phyloP scores from a whole-genome alignment of 2,113 vertebrate species.

The Tetrao urogallus region DNA sequence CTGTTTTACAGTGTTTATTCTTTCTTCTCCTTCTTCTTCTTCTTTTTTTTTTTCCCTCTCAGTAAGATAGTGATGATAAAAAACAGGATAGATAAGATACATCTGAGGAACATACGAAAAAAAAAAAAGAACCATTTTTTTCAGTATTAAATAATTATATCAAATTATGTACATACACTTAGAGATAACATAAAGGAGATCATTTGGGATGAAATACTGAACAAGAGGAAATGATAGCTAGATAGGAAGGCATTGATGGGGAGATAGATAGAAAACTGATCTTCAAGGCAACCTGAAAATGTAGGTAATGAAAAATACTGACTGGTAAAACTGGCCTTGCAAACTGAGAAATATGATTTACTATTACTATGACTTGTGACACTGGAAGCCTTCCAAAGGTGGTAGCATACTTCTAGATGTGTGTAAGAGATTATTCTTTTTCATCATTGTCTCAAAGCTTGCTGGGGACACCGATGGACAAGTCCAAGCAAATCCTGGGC shows the following conservation, averaged over 20 bases:
- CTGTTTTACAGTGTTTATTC: constrained; percentile 27
- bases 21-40: background rate
- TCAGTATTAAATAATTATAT: background rate
- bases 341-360: background rate
- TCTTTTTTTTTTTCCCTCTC: background rate
- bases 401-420: background rate
- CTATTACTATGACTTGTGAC: background rate
- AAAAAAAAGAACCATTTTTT: background rate
- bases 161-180: background rate
- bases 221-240: background rate
- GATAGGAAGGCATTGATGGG: background rate
- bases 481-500: too few relatives aligned
- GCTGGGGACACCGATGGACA: too few relatives aligned
- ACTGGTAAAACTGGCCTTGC: background rate
- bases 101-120: background rate
- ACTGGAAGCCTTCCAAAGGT: background rate
- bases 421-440: too few relatives aligned
- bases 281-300: constrained; percentile 7
- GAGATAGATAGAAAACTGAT: background rate
- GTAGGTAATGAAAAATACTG: background rate
- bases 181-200: background rate
- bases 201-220: constrained; percentile 16
- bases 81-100: background rate
- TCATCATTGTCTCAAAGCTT: too few relatives aligned
- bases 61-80: background rate